These are phyloP conservation scores for Mastigias papua DNA, from an alignment of 30 jellyfish, hydroid and myxozoan species.

Conservation along the genomic window DNA sequence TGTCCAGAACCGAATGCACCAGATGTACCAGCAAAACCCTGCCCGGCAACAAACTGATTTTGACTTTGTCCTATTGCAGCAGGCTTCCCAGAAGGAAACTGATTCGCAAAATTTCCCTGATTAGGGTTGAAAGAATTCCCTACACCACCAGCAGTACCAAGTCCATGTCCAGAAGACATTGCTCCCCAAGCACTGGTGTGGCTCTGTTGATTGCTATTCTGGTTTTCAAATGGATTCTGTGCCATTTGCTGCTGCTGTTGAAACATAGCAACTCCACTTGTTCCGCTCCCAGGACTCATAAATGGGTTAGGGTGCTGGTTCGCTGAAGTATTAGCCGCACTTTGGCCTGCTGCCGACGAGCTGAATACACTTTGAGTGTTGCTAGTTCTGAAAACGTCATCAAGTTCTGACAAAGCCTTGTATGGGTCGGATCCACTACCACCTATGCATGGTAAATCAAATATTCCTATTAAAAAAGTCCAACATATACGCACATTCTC, in stretches of 20 bases:
- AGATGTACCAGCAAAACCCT: constrained; percentile 3
- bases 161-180: constrained; percentile 25
- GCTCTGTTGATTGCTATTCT: constrained; percentile 10
- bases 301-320: constrained; percentile 94
- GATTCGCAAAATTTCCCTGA: constrained; percentile 63
- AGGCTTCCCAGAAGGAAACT: constrained; percentile 6
- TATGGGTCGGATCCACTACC: constrained; percentile 62
- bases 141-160: constrained; percentile 17
- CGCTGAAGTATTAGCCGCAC: constrained; percentile 31
- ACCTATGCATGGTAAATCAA: background rate
- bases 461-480: background rate
- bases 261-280: constrained; percentile 83
- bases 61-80: constrained; percentile 8
- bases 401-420: constrained; percentile 76
- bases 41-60: constrained; percentile 7
- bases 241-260: constrained; percentile 94
- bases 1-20: constrained; percentile 40
- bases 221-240: constrained; percentile 87
- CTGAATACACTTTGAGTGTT: constrained; percentile 79
- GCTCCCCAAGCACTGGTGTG: constrained; percentile 68
- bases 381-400: constrained; percentile 81
- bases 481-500: too few relatives aligned
- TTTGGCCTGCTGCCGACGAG: constrained; percentile 58
- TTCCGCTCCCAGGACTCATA: constrained; percentile 88
- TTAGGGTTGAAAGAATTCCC: constrained; percentile 32